Percentiles rank a stretch among this genome's conserved stretches.
These are phyloP conservation scores for Isichthys henryi DNA, from an alignment of 2,113 vertebrate genomes.

Conservation along the genomic window DNA sequence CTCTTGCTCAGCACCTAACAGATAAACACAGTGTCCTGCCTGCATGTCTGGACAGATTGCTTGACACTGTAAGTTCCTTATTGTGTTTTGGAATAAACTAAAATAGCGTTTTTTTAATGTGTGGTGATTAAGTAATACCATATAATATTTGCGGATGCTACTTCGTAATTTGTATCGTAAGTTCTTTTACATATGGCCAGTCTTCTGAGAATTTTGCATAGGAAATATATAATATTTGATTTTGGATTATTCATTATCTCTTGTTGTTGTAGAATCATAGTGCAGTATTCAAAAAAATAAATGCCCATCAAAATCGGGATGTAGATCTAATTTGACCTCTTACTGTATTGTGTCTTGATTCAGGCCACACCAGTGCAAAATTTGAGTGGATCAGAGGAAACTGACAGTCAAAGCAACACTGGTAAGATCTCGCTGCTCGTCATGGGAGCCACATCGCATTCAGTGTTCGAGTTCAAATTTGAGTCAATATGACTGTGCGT, in stretches of 20 bases:
- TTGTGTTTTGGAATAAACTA: not conserved
- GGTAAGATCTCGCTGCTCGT: slow-evolving; percentile 37
- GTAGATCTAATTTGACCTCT: not conserved
- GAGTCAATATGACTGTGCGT: not conserved
- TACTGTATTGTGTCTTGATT: slow-evolving; percentile 8
- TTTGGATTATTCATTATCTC: not conserved
- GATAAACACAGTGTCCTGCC: slow-evolving; percentile 68
- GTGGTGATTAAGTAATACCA: not conserved
- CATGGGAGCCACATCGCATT: not conserved
- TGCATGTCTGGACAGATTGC: slow-evolving; percentile 61
- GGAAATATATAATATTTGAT: not conserved
- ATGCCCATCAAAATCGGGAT: no score
- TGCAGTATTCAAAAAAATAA: not conserved
- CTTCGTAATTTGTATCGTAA: not conserved
- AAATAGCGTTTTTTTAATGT: not conserved
- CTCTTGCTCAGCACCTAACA: slow-evolving; percentile 60
- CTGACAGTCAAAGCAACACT: slow-evolving; percentile 37
- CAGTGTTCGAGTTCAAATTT: not conserved
- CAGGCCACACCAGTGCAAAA: slow-evolving; percentile 54
- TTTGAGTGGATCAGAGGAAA: slow-evolving; percentile 36
- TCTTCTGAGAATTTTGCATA: not conserved
- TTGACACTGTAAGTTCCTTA: slow-evolving; percentile 59
- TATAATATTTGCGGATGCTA: not conserved
- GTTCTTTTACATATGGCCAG: not conserved
- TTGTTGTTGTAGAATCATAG: not conserved